A percentile compares a stretch with the other conserved stretches of the same genome.
Evolutionary conservation across 2,888 invertebrate species (phyloP).

Genomic region (Cephus rjabovi): DNA sequence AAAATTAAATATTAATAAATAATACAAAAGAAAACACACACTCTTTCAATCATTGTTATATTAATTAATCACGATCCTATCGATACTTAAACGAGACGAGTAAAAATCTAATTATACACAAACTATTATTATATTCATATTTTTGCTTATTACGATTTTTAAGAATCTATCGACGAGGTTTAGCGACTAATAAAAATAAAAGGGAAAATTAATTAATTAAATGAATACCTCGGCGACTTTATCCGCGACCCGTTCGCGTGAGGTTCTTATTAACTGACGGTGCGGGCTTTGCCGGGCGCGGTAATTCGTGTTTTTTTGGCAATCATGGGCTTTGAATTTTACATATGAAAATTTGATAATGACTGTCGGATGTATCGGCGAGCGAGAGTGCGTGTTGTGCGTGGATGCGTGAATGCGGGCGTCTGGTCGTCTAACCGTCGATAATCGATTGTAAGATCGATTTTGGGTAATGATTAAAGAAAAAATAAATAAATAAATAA

Average conservation of each 20-base stretch:
- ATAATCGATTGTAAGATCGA: too few species aligned
- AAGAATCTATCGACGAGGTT: constrained; percentile 57
- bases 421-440: too few species aligned
- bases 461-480: too few species aligned
- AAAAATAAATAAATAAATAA: too few species aligned
- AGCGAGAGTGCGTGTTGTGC: too few species aligned
- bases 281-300: constrained; percentile 2
- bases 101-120: constrained; percentile 48
- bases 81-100: constrained; percentile 54
- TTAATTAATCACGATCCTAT: constrained; percentile 60
- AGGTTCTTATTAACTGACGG: too few species aligned
- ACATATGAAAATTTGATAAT: too few species aligned
- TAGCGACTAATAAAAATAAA: constrained; percentile 45
- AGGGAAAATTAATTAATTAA: constrained; percentile 13
- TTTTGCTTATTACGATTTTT: constrained; percentile 64
- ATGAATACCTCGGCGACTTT: background rate
- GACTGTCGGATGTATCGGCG: constrained; percentile 9
- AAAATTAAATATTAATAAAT: constrained; percentile 18
- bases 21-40: constrained; percentile 33
- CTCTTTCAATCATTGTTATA: constrained; percentile 64
- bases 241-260: too few species aligned
- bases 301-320: background rate
- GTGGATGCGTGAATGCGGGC: too few species aligned
- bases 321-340: too few species aligned
- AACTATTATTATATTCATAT: constrained; percentile 65